Evolutionary conservation across 2,797 vertebrate genomes (phyloP), one percentile per base, ranked within the genome.

Genomic region (Falco cherrug): DNA sequence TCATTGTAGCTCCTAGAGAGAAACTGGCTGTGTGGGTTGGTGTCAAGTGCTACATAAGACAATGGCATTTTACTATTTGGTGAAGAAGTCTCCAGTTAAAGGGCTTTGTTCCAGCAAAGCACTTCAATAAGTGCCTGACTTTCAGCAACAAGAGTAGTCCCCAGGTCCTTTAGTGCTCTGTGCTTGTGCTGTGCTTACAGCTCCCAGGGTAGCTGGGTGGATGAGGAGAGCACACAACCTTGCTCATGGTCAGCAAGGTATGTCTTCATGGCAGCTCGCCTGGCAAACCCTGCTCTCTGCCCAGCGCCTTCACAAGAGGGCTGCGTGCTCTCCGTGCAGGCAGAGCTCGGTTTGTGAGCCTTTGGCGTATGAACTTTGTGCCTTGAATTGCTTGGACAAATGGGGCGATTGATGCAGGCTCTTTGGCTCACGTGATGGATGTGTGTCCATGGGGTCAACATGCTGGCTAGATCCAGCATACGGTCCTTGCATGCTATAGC

Each of bases 211-310:
- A 56, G 15, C 37, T 86, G 59, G 0, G 1, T 67, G 39, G 50
- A 31, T 39, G 26, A 77, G 64, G 35, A 64, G 43, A 51, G 21
- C 48, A 25, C 4, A 2, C 17, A 69, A 39, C n/a, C 18, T 77
- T 0, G 0, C 43, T 64, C 29, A 2, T 4, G 8, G 21, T 39
- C 53, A 56, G 15, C 25, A 69, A 65, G 16, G 5, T 29, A 19
- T 4, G 7, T 61, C 67, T 67, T 68, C 59, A 11, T 20, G 43
- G 56, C 47, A 79, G 16, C 54, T 0, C 76, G 51, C 35, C 56
- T 64, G 73, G 45, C 37, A 84, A 74, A 28, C 5, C 7, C 8
- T 1, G n/a, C 13, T 77, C 39, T 77, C 39, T 86, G 48, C 25
- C n/a, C 87, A 92, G 45, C 37, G 16, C 16, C 43, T 86, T 89